Conservation (phyloP, 2,888 invertebrate species). For the Hedychridium roseum region DNA sequence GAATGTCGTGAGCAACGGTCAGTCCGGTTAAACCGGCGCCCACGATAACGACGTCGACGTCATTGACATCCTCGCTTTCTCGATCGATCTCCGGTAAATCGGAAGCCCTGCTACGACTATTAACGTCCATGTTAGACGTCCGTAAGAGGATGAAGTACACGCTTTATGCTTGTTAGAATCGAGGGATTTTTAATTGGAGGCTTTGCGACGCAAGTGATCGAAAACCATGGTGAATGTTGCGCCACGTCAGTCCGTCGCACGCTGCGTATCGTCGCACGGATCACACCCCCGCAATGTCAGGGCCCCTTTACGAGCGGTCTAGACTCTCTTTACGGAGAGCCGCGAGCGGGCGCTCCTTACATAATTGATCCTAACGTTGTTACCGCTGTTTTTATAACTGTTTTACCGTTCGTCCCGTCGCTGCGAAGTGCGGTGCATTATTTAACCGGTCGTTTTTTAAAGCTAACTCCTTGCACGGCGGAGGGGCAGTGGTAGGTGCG, state of each 20-base stretch:
- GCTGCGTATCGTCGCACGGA: slow-evolving; percentile 1
- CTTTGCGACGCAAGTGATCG: too few relatives aligned
- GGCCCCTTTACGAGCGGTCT: slow-evolving; percentile 57
- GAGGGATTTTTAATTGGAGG: too few relatives aligned
- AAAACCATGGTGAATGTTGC: too few relatives aligned
- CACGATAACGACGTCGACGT: slow-evolving; percentile 47
- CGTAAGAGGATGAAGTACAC: too few relatives aligned
- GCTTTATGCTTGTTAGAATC: too few relatives aligned
- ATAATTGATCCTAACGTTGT: slow-evolving; percentile 62
- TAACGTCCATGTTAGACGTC: too few relatives aligned
- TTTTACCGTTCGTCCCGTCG: slow-evolving; percentile 58
- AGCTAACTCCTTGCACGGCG: slow-evolving; percentile 43
- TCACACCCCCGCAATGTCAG: slow-evolving; percentile 20
- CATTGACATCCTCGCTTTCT: slow-evolving; percentile 27
- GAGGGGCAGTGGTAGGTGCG: slow-evolving; percentile 34
- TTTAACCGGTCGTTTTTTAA: slow-evolving; percentile 55
- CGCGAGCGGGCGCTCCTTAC: slow-evolving; percentile 54
- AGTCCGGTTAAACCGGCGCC: slow-evolving; percentile 51
- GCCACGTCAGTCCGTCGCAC: too few relatives aligned
- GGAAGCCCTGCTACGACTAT: too few relatives aligned
- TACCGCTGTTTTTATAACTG: slow-evolving; percentile 63
- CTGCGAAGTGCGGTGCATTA: slow-evolving; percentile 51
- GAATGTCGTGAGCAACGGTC: slow-evolving; percentile 42
- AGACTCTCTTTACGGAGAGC: slow-evolving; percentile 57
- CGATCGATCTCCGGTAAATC: slow-evolving; percentile 6